Conservation (phyloP, 2,797 vertebrate species). For the Pteronotus mesoamericanus region DNA sequence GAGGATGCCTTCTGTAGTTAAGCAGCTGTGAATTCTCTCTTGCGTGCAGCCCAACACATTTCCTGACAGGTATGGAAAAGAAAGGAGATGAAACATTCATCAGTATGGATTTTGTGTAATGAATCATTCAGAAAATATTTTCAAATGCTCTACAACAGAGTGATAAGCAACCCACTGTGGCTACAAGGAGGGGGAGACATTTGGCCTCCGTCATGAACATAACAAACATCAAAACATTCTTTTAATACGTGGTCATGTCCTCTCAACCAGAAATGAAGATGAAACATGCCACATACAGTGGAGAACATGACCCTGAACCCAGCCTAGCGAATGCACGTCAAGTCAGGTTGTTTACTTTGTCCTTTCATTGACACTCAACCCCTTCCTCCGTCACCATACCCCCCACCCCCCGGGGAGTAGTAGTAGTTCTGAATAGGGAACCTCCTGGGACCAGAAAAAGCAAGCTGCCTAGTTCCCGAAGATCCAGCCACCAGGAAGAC, state of each 20-base stretch:
- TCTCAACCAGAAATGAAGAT: not conserved
- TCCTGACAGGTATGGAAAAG: not conserved
- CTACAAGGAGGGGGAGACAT: not conserved
- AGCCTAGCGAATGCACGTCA: not conserved
- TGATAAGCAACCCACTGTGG: not conserved
- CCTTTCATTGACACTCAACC: not conserved
- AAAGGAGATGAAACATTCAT: not conserved
- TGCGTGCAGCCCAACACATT: not conserved
- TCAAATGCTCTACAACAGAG: not conserved
- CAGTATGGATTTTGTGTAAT: not conserved
- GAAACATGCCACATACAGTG: not conserved
- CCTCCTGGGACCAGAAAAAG: not conserved
- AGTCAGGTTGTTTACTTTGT: not conserved
- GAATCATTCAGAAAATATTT: not conserved
- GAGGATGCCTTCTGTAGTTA: not conserved
- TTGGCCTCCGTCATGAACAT: not conserved
- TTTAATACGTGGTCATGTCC: not conserved
- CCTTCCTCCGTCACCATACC: not conserved
- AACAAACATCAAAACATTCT: not conserved
- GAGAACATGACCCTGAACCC: not conserved
- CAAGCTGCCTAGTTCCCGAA: not conserved
- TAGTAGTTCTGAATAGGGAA: too few species aligned
- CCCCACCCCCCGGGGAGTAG: too few species aligned
- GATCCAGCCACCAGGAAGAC: not conserved
- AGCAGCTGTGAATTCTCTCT: not conserved